Conservation (phyloP, 2,113 vertebrate species). For the Xenopus laevis region DNA sequence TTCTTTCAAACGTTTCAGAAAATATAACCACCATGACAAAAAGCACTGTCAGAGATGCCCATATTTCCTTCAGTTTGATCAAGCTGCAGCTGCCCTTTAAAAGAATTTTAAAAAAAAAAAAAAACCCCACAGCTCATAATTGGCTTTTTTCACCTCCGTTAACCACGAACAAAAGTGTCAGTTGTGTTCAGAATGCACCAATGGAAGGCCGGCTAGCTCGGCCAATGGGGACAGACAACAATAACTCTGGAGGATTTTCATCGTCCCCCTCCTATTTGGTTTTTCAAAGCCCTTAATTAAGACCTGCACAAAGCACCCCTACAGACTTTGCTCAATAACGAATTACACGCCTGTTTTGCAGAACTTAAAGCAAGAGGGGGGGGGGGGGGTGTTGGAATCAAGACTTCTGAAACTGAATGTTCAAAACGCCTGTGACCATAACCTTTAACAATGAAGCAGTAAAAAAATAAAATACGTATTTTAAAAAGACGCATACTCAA, state of each 20-base stretch:
- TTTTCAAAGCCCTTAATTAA: slow-evolving; percentile 77
- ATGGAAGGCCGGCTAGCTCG: slow-evolving; percentile 71
- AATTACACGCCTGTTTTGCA: slow-evolving; percentile 78
- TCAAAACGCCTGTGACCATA: too few species aligned
- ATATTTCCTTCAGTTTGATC: slow-evolving; percentile 72
- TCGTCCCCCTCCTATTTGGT: slow-evolving; percentile 58
- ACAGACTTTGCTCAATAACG: slow-evolving; percentile 64
- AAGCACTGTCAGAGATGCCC: slow-evolving; percentile 61
- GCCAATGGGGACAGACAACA: slow-evolving; percentile 79
- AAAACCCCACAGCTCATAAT: slow-evolving; percentile 68
- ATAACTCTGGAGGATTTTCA: slow-evolving; percentile 74
- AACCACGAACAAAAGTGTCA: slow-evolving; percentile 94
- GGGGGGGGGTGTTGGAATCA: background rate
- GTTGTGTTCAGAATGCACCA: slow-evolving; percentile 84
- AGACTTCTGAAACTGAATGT: too few species aligned
- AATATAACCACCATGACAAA: slow-evolving; percentile 69
- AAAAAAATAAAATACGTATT: too few species aligned
- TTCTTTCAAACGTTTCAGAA: slow-evolving; percentile 45
- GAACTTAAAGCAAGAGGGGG: slow-evolving; percentile 65
- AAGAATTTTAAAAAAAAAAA: slow-evolving; percentile 45
- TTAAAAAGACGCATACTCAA: too few species aligned
- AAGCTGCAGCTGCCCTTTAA: slow-evolving; percentile 73
- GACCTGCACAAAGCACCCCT: slow-evolving; percentile 68
- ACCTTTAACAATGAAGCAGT: too few species aligned
- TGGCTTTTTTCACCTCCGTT: slow-evolving; percentile 95